These are phyloP conservation scores for Illadopsis cleaveri DNA, from an alignment of 2,113 vertebrate genomes.

Conservation along the genomic window DNA sequence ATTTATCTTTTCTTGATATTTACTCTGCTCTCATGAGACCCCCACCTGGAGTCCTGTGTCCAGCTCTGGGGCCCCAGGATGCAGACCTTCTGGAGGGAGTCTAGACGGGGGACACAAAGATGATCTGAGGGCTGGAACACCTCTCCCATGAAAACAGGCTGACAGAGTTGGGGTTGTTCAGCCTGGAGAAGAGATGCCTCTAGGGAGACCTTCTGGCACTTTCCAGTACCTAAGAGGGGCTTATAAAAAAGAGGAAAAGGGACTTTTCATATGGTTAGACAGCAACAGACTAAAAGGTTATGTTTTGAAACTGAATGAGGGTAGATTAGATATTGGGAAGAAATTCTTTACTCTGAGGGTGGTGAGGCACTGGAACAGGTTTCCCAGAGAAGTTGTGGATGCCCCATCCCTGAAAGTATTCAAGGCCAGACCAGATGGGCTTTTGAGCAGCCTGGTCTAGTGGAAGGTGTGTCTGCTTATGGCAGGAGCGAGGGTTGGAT, in stretches of 20 bases:
- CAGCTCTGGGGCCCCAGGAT: neutral
- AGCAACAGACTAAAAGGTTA: neutral
- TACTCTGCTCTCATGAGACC: neutral
- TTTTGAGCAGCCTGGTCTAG: neutral
- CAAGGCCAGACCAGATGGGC: neutral
- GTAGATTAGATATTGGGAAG: neutral
- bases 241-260: neutral
- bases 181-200: neutral
- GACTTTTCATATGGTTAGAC: neutral
- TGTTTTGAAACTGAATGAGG: neutral
- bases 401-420: neutral
- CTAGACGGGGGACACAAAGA: neutral
- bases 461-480: neutral
- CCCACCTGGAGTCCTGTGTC: neutral
- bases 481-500: rapidly evolving
- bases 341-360: neutral
- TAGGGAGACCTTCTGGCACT: neutral
- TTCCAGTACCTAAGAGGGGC: neutral
- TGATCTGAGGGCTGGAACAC: neutral
- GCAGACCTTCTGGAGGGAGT: neutral
- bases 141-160: neutral
- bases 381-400: neutral
- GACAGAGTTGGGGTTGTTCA: neutral
- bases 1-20: neutral
- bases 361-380: neutral